A percentile compares a stretch with the other conserved stretches of the same genome.
phyloP scores from a whole-genome alignment of 1,140 invertebrate species.

The Diuraphis noxia region DNA sequence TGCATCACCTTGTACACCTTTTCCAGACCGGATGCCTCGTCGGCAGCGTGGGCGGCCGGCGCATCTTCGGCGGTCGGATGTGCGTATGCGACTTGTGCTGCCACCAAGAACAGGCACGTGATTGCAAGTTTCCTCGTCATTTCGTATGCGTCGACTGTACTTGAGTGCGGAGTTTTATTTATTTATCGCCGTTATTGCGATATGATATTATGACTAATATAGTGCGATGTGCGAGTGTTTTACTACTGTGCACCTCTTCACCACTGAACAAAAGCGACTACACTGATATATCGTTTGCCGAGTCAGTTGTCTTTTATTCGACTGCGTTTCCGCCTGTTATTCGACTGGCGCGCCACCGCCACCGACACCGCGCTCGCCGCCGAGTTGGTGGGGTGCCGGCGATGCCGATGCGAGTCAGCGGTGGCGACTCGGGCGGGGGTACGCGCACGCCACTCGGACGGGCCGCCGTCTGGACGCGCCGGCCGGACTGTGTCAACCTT shows the following conservation, averaged over 20 bases:
- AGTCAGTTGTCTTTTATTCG: constrained; percentile 45
- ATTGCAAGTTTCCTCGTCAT: constrained; percentile 27
- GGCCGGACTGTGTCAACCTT: constrained; percentile 49
- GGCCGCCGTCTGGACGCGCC: background rate
- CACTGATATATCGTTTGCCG: constrained; percentile 26
- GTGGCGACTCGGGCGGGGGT: background rate
- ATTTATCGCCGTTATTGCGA: background rate
- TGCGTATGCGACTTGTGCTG: constrained; percentile 4
- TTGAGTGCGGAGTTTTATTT: background rate
- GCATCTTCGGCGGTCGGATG: constrained; percentile 11
- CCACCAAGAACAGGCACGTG: constrained; percentile 16
- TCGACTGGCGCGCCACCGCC: background rate
- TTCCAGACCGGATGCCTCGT: constrained; percentile 59
- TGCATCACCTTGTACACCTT: constrained; percentile 69
- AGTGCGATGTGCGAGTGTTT: background rate
- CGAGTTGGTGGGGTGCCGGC: constrained; percentile 23
- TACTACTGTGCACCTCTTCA: constrained; percentile 14
- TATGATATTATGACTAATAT: background rate
- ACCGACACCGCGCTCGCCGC: background rate
- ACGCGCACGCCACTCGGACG: background rate
- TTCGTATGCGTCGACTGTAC: background rate
- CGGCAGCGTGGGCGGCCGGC: background rate
- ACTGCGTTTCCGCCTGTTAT: constrained; percentile 24
- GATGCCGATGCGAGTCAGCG: background rate
- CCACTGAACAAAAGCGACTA: constrained; percentile 39